A percentile compares a stretch with the other conserved stretches of the same genome.
These are phyloP conservation scores for Operophtera brumata DNA, from an alignment of 2,888 invertebrate genomes.

Conservation along the genomic window DNA sequence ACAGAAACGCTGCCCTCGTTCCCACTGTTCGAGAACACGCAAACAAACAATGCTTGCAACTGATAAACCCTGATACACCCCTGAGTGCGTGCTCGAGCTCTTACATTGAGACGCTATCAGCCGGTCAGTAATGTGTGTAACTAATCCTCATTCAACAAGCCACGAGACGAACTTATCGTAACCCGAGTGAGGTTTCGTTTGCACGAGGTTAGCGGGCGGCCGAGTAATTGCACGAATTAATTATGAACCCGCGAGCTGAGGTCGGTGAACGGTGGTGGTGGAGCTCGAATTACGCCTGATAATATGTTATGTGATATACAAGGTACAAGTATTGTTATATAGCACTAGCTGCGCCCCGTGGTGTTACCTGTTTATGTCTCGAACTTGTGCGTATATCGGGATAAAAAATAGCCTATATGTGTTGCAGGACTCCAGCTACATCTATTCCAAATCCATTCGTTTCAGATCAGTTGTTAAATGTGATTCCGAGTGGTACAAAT, in stretches of 20 bases:
- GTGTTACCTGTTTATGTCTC: too few relatives aligned
- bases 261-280: not conserved
- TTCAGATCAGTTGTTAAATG: too few relatives aligned
- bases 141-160: slow-evolving; percentile 22
- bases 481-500: too few relatives aligned
- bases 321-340: not conserved
- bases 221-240: slow-evolving; percentile 20
- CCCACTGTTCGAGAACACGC: too few relatives aligned
- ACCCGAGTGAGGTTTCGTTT: slow-evolving; percentile 7
- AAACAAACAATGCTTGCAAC: too few relatives aligned
- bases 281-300: slow-evolving; percentile 11
- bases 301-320: slow-evolving; percentile 1
- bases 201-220: slow-evolving; percentile 3
- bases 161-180: slow-evolving; percentile 13
- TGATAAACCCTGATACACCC: not conserved
- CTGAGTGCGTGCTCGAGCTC: slow-evolving; percentile 6
- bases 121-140: slow-evolving; percentile 20
- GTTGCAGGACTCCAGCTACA: too few relatives aligned
- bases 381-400: too few relatives aligned
- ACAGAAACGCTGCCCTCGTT: not conserved
- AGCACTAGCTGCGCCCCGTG: too few relatives aligned
- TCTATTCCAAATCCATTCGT: too few relatives aligned
- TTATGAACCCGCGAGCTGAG: slow-evolving; percentile 9
- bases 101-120: slow-evolving; percentile 23
- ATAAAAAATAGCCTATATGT: too few relatives aligned